phyloP scores from a whole-genome alignment of 1,140 invertebrate genomes.

The Scaptomyza pallida region DNA sequence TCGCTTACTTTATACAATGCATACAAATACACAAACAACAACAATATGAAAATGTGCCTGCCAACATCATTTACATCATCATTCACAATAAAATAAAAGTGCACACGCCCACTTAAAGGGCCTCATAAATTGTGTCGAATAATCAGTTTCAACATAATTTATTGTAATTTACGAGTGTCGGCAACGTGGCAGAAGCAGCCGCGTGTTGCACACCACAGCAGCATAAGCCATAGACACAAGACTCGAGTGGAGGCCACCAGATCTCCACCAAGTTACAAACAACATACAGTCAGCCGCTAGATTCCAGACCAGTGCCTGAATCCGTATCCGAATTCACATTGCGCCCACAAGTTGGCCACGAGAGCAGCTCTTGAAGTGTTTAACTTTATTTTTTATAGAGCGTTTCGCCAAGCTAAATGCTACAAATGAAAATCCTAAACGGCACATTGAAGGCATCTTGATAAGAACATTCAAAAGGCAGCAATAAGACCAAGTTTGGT shows the following conservation, averaged over 20 bases:
- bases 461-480: slow-evolving; percentile 54
- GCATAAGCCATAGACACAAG: neutral
- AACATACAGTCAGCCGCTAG: slow-evolving; percentile 28
- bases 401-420: slow-evolving; percentile 69
- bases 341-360: slow-evolving; percentile 55
- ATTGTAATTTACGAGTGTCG: slow-evolving; percentile 82
- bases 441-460: slow-evolving; percentile 81
- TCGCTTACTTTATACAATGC: slow-evolving; percentile 31
- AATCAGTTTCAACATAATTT: slow-evolving; percentile 83
- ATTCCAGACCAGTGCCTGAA: slow-evolving; percentile 16
- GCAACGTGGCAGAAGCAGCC: slow-evolving; percentile 61
- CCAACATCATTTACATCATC: slow-evolving; percentile 81
- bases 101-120: slow-evolving; percentile 80
- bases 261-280: slow-evolving; percentile 28
- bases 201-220: neutral
- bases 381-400: slow-evolving; percentile 59
- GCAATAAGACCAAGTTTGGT: slow-evolving; percentile 26
- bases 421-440: slow-evolving; percentile 83
- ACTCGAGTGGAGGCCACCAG: slow-evolving; percentile 16
- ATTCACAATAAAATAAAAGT: slow-evolving; percentile 83
- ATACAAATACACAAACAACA: slow-evolving; percentile 31
- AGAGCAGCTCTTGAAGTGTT: slow-evolving; percentile 31
- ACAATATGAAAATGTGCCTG: slow-evolving; percentile 51
- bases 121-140: slow-evolving; percentile 81
- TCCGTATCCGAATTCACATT: slow-evolving; percentile 54